Percentiles rank a stretch among this genome's conserved stretches.
Conservation (phyloP, 37 sponge, comb jelly and placozoan species). For the Aphrocallistes beatrix region DNA sequence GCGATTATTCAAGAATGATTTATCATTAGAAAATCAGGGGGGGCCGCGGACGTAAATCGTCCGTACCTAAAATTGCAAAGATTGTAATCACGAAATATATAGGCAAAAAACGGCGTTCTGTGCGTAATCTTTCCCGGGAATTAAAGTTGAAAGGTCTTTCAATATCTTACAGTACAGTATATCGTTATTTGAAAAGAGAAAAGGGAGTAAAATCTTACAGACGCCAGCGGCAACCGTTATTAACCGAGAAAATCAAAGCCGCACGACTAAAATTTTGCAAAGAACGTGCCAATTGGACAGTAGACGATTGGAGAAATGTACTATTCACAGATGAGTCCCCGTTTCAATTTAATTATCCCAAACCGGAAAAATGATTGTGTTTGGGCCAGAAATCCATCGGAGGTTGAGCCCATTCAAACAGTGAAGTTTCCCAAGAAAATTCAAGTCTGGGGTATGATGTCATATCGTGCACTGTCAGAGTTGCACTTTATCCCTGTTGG, state of each 20-base stretch:
- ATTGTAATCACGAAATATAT: background rate
- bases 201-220: background rate
- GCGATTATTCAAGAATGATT: too few relatives aligned
- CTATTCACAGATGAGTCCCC: background rate
- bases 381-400: background rate
- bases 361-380: background rate
- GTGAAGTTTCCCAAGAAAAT: background rate
- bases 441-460: background rate
- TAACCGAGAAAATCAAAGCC: background rate
- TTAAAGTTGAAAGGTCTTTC: background rate
- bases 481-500: background rate
- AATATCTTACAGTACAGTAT: background rate
- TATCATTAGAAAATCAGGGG: too few relatives aligned
- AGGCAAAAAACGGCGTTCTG: too few relatives aligned
- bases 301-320: background rate
- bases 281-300: background rate
- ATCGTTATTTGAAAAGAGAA: background rate
- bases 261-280: background rate
- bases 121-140: background rate
- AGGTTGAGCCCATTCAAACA: background rate
- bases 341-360: background rate
- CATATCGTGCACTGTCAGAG: background rate
- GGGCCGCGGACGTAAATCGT: background rate
- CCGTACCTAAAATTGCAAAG: background rate
- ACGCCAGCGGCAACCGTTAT: background rate